Base-by-base conservation (phyloP, 1,140 invertebrate species). In the Aradophagus sp. region DNA sequence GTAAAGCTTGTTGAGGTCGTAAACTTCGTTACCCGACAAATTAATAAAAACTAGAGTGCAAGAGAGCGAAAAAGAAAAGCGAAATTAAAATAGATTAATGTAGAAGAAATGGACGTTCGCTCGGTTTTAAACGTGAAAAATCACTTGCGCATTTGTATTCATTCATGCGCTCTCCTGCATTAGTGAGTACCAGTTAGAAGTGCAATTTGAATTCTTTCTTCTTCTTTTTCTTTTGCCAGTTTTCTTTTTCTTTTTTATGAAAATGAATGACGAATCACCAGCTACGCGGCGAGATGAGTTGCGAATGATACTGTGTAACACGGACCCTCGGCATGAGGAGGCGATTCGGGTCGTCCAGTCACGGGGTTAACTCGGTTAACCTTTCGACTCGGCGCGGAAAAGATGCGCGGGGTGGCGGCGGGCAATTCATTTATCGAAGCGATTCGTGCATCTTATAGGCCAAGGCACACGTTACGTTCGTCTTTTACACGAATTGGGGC, bases 311-410 rank as follows among this genome's bases (percentile, higher is more conserved):
- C 36, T 36, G 55, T 8, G 39, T 27, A 27, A 58, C 34, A 29
- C 35, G 34, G 38, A 26, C 26, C 29, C 31, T 16, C 16, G 52
- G 27, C 19, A 29, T 5, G 14, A 11, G 20, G 44, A 78, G 66
- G 61, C 67, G 70, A 66, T 52, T 73, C 55, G 39, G 72, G 73
- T 68, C 68, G 70, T 39, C 67, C 34, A 71, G 66, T 50, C 68
- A 61, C 38, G 73, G 59, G 80, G 80, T 82, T 80, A 82, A 80
- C 77, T 75, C 53, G 69, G 73, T 82, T 81, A 78, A 82, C 80
- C 80, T 77, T 59, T 67, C 56, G 50, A 26, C 38, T 67, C 13
- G 45, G 20, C 23, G 27, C 47, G 17, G 42, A 55, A 56, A 69
- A 69, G 39, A 69, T 14, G 41, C 16, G 34, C 12, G 35, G 29